Conservation (phyloP, 2,113 vertebrate species). For the Saguinus imperator region DNA sequence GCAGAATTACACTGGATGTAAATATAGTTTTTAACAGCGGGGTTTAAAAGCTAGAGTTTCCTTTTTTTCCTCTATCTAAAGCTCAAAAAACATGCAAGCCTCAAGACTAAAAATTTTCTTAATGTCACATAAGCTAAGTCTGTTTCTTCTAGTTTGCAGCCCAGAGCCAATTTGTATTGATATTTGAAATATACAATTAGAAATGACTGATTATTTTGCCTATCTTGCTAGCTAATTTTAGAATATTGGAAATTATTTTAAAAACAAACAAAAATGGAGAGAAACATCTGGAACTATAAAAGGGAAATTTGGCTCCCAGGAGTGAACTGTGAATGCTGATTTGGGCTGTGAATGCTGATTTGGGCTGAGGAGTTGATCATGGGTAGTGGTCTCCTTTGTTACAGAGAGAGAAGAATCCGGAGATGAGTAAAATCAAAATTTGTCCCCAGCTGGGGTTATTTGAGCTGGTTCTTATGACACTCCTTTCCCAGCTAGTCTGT, state of each 20-base stretch:
- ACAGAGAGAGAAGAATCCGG: not conserved
- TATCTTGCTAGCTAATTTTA: slow-evolving; percentile 40
- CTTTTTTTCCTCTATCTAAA: slow-evolving; percentile 58
- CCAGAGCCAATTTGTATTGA: not conserved
- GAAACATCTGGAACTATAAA: not conserved
- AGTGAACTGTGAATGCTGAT: not conserved
- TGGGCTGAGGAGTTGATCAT: not conserved
- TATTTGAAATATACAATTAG: slow-evolving; percentile 49
- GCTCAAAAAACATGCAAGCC: slow-evolving; percentile 26
- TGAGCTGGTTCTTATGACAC: not conserved
- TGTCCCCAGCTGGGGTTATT: not conserved
- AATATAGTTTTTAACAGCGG: slow-evolving; percentile 44
- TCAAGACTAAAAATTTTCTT: slow-evolving; percentile 41
- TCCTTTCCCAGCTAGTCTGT: not conserved
- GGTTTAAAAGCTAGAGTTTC: slow-evolving; percentile 54
- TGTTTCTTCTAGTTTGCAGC: slow-evolving; percentile 34
- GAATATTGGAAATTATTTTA: not conserved
- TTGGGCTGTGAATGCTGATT: not conserved
- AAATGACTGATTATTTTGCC: slow-evolving; percentile 28
- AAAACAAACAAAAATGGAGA: not conserved
- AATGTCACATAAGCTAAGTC: slow-evolving; percentile 11
- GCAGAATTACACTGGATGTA: slow-evolving; percentile 47
- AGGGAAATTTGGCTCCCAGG: not conserved
- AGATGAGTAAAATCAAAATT: not conserved
- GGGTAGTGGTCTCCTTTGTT: not conserved